Base-by-base conservation (phyloP, 2,888 invertebrate species). In the Eupeodes latifasciatus region DNA sequence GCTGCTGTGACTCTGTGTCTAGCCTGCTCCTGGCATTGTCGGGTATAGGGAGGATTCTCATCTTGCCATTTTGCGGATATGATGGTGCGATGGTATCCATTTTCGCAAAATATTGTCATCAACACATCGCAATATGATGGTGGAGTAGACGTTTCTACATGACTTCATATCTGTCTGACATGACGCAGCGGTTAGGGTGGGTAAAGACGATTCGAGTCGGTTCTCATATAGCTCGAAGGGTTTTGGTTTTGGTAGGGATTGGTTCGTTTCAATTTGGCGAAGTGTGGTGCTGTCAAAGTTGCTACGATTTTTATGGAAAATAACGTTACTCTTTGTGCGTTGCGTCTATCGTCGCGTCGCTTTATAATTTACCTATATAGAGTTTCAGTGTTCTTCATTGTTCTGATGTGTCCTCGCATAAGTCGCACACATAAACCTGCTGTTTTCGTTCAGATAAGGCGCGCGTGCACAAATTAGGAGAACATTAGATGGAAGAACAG, bases 391-490 rank as follows among this genome's bases (percentile, higher is more conserved):
- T 53, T 40, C 36, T 40, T 36, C 44, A 64, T 57, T 75, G 71
- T 80, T 61, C 80, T 69, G 55, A 7, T 36, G 40, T 36, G 27
- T 59, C 27, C 64, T 47, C 34, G 47, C 19, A 64, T 6, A 53
- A 71, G 40, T 44, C 19, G 11, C 40, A 40, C 40, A 47, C 11
- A 72, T 27, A 57, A 77, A 78, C 64, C 81, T 66, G 66, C 76
- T 81, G 71, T 59, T 71, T 49, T 36, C 55, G 44, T 81, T 87
- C 67, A 77, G 87, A 87, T 87, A 87, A 87, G 77, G 80, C 76
- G 80, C 76, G 80, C 84, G 84, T 84, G 80, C 77, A 84, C 80
- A 87, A 84, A 80, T 87, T 84, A 80, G 66, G 51, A 55, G 55
- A 81, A 74, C 80, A 67, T 81, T 84, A 84, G 72, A n/a, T 19